Percentiles rank a stretch among this genome's conserved stretches.
These are phyloP conservation scores for Labroides dimidiatus DNA, from an alignment of 2,797 vertebrate species.

Conservation along the genomic window DNA sequence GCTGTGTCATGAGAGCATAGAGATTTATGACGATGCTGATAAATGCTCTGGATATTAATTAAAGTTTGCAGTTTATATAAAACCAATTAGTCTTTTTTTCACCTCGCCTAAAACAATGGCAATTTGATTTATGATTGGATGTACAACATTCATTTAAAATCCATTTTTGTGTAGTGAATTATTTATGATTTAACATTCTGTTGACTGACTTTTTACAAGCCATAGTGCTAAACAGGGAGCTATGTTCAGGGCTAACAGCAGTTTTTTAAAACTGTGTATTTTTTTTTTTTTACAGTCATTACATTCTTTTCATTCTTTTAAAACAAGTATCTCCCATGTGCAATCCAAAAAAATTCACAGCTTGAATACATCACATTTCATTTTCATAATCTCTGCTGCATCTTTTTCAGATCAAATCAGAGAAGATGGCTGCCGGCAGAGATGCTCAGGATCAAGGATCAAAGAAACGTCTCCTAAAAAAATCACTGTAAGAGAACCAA, in stretches of 20 bases:
- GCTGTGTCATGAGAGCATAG: neutral
- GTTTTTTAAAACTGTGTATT: neutral
- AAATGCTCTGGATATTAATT: neutral
- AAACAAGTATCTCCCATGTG: neutral
- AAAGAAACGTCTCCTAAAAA: constrained; percentile 13
- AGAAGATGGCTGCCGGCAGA: constrained; percentile 51
- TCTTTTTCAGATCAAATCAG: constrained; percentile 67
- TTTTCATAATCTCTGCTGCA: constrained; percentile 27
- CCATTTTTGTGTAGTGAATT: constrained; percentile 12
- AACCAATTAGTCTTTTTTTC: constrained; percentile 10
- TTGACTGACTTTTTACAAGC: constrained; percentile 10
- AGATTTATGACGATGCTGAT: neutral
- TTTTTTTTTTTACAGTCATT: neutral
- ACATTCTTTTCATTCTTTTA: too few relatives aligned
- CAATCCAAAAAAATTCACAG: neutral
- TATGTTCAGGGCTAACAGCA: neutral
- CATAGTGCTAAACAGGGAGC: neutral
- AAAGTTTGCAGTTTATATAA: constrained; percentile 1
- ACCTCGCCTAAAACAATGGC: neutral
- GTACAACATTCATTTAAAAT: constrained; percentile 9
- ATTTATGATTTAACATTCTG: constrained; percentile 14
- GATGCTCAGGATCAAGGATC: constrained; percentile 20
- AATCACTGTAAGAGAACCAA: constrained; percentile 16
- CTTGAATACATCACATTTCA: constrained; percentile 23
- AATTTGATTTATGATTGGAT: constrained; percentile 4